Percentiles rank a stretch among this genome's conserved stretches.
Conservation (phyloP, 1,140 invertebrate species). For the Phenacoccus solenopsis region DNA sequence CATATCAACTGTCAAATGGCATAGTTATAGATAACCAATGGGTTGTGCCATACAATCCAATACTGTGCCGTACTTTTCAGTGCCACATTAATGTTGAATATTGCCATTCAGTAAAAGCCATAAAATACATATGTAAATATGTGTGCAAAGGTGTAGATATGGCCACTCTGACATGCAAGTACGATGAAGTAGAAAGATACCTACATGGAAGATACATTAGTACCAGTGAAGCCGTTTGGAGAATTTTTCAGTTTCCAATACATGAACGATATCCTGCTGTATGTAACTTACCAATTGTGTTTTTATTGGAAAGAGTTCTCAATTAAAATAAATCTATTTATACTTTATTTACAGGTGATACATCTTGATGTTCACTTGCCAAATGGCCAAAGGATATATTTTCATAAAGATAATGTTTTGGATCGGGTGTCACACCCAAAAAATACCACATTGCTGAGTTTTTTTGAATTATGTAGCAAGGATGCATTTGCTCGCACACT, state of each 20-base stretch:
- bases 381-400: conserved; percentile 29
- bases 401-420: conserved; percentile 22
- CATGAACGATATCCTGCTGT: conserved; percentile 32
- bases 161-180: conserved; percentile 27
- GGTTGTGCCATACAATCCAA: conserved; percentile 33
- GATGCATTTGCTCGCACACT: conserved; percentile 12
- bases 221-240: conserved; percentile 32
- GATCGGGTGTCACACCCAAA: conserved; percentile 11
- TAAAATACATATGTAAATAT: conserved; percentile 33
- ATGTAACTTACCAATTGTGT: too few species aligned
- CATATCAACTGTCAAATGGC: background rate
- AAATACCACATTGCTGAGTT: conserved; percentile 30
- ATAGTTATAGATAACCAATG: conserved; percentile 31
- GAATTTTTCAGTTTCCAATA: conserved; percentile 32
- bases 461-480: conserved; percentile 25
- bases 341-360: too few species aligned
- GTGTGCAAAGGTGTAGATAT: conserved; percentile 30
- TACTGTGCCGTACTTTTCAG: conserved; percentile 30
- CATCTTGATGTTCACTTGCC: conserved; percentile 32
- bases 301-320: too few species aligned
- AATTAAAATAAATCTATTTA: too few species aligned
- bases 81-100: conserved; percentile 33
- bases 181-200: conserved; percentile 33
- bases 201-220: conserved; percentile 32
- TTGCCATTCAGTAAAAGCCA: conserved; percentile 33